These are phyloP conservation scores for Bovichtus variegatus DNA, from an alignment of 2,797 vertebrate genomes.

Conservation along the genomic window DNA sequence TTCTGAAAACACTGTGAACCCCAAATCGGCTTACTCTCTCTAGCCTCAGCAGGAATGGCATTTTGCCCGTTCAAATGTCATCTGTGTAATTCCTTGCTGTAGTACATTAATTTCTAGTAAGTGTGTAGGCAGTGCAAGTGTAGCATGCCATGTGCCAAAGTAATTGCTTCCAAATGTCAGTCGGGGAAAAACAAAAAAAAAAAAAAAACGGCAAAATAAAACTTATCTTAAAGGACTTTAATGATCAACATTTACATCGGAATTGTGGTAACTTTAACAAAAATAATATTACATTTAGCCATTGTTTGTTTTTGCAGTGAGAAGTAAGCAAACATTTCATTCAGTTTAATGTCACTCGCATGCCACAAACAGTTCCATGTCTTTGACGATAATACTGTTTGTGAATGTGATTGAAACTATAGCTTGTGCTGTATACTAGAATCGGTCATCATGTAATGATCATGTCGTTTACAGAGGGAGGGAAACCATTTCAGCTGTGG, in stretches of 20 bases:
- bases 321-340: slow-evolving; percentile 6
- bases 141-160: slow-evolving; percentile 37
- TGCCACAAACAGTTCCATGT: slow-evolving; percentile 3
- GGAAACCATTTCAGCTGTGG: not conserved
- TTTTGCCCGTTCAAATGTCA: slow-evolving; percentile 77
- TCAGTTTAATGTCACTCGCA: not conserved
- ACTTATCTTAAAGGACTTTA: not conserved
- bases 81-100: slow-evolving; percentile 62
- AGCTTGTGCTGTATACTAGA: not conserved
- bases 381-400: slow-evolving; percentile 4
- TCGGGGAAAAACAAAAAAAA: too few relatives aligned
- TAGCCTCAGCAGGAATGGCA: slow-evolving; percentile 68
- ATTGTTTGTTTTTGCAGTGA: not conserved
- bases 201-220: slow-evolving; percentile 4
- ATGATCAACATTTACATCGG: not conserved
- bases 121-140: slow-evolving; percentile 41
- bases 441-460: not conserved
- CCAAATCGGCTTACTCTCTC: slow-evolving; percentile 74
- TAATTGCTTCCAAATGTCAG: slow-evolving; percentile 39
- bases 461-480: not conserved
- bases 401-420: slow-evolving; percentile 42
- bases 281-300: not conserved
- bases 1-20: slow-evolving; percentile 50
- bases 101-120: slow-evolving; percentile 61
- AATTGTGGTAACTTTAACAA: not conserved